A percentile compares a stretch with the other conserved stretches of the same genome.
phyloP scores from a whole-genome alignment of 2,797 vertebrate genomes.

The Columba guinea region DNA sequence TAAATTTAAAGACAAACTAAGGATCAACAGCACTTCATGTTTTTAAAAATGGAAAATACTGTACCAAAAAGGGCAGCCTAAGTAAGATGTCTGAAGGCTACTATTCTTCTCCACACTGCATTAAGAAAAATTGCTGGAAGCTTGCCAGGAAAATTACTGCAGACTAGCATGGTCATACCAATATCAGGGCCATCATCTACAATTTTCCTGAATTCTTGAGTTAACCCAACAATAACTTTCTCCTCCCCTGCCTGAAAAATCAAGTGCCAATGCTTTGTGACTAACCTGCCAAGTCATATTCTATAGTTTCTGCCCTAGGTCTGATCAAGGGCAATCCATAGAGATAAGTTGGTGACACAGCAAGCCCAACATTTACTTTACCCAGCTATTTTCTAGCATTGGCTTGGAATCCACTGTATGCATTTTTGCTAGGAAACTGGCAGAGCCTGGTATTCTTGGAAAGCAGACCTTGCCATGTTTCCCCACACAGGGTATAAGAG shows the following conservation, averaged over 20 bases:
- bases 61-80: neutral
- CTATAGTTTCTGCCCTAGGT: neutral
- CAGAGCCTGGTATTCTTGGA: neutral
- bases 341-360: neutral
- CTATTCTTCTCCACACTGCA: neutral
- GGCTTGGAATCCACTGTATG: neutral
- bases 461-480: neutral
- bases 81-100: neutral
- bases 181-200: conserved; percentile 5
- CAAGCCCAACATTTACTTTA: neutral
- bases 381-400: neutral
- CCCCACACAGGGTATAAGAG: neutral
- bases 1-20: conserved; percentile 10
- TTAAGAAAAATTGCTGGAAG: conserved; percentile 8
- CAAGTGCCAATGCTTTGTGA: neutral
- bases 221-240: conserved; percentile 20
- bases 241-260: neutral
- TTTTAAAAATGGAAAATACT: neutral
- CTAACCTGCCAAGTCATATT: neutral
- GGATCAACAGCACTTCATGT: neutral
- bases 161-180: neutral
- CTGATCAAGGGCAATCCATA: neutral
- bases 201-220: conserved; percentile 4
- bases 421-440: neutral
- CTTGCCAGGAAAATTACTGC: neutral